Evolutionary conservation across 1,140 invertebrate genomes (phyloP), one percentile per base, ranked within the genome.

Genomic region (Temnothorax longispinosus): DNA sequence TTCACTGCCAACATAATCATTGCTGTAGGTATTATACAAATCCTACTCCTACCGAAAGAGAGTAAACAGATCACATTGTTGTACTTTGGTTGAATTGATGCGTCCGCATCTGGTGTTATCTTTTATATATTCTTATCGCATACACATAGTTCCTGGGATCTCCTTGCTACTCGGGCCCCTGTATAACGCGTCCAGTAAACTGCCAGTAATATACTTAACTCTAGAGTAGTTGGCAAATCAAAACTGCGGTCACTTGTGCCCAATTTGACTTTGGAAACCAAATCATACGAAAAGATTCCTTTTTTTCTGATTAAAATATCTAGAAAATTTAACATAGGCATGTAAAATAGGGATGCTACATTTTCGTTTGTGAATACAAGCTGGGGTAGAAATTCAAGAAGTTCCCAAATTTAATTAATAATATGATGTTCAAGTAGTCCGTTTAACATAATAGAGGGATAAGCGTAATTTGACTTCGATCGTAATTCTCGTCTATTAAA

Each of bases 1-100:
- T 91, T 94, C 91, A 94, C 93, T 94, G 93, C 93, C 93, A 93
- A 93, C 89, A 91, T 87, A 92, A 92, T 88, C 88, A 92, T 93
- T 89, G 81, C 93, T 93, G 91, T 92, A 92, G 81, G 76, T 86
- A 84, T 87, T 86, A 89, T 77, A 88, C 60, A 86, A 76, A 87
- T 75, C 86, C 80, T 87, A 89, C 85, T 92, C 89, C 74, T 87
- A 89, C 41, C 76, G 35, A 71, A 78, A 89, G 50, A 87, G 62
- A 87, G 62, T 84, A 87, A 87, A 84, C 38, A 74, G 15, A 38
- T 65, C 86, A 84, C 27, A 38, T 85, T 85, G 62, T 87, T 87
- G 47, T 52, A 52, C 44, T 82, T 85, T 71, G 65, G 64, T 88
- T 88, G 72, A 88, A 76, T 71, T 35, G 69, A 67, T 67, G 67